Conservation (phyloP, 2,888 invertebrate genomes). For the Hedya salicella region DNA sequence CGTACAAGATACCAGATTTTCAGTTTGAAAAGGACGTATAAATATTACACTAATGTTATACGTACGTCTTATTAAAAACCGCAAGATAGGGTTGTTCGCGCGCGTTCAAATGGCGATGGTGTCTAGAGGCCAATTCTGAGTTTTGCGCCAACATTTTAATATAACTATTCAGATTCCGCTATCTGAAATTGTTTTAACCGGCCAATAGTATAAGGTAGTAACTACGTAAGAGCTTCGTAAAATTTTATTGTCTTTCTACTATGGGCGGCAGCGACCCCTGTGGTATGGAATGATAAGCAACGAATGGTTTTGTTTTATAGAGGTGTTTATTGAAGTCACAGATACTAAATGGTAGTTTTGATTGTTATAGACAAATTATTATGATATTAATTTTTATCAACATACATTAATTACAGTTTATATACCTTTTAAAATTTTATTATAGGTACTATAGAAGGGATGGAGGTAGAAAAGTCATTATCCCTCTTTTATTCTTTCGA, state of each 20-base stretch:
- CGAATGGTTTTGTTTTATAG: background rate
- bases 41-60: background rate
- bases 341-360: background rate
- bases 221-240: background rate
- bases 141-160: slow-evolving; percentile 37
- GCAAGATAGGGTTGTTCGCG: background rate
- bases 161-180: slow-evolving; percentile 28
- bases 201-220: slow-evolving; percentile 2
- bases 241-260: slow-evolving; percentile 1
- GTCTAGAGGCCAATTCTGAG: slow-evolving; percentile 34
- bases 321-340: slow-evolving; percentile 1
- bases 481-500: too few relatives aligned
- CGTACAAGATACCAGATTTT: slow-evolving; percentile 41
- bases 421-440: too few relatives aligned
- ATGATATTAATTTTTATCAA: background rate
- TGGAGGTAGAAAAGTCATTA: too few relatives aligned
- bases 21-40: slow-evolving; percentile 7
- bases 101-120: background rate
- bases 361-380: background rate
- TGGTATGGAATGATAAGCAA: background rate
- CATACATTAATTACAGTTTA: background rate
- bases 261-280: background rate
- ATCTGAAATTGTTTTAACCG: slow-evolving; percentile 40
- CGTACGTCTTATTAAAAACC: slow-evolving; percentile 3
- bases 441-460: too few relatives aligned